These are phyloP conservation scores for Gorsachius goisagi DNA, from an alignment of 2,113 vertebrate genomes.

Conservation along the genomic window DNA sequence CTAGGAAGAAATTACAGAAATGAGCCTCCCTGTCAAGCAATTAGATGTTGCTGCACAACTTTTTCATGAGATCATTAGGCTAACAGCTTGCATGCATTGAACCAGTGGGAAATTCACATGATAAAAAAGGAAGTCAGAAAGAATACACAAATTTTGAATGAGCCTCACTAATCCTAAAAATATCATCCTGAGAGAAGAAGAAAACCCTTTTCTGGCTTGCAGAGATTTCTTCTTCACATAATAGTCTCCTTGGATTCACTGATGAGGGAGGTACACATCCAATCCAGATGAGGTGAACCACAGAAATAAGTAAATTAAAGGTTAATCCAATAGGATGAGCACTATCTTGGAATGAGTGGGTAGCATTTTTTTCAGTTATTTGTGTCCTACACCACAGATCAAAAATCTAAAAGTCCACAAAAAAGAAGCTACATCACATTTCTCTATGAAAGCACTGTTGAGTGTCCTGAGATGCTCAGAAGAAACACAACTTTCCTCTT, in stretches of 20 bases:
- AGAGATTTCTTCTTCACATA: not conserved
- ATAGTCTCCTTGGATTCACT: not conserved
- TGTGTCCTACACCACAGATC: not conserved
- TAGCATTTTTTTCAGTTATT: not conserved
- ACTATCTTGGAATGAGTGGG: not conserved
- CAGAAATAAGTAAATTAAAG: not conserved
- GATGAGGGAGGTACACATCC: fast-evolving
- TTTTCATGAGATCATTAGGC: not conserved
- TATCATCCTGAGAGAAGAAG: not conserved
- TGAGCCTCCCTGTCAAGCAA: not conserved
- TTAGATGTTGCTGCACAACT: not conserved
- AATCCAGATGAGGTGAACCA: not conserved
- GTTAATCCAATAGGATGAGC: not conserved
- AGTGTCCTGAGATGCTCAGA: not conserved
- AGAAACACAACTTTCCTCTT: not conserved
- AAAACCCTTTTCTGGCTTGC: not conserved
- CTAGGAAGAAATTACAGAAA: not conserved
- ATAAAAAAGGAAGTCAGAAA: not conserved
- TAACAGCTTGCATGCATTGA: not conserved
- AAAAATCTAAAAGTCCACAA: not conserved
- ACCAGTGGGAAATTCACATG: not conserved
- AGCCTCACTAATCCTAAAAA: not conserved
- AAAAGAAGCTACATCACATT: not conserved
- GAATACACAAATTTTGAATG: not conserved
- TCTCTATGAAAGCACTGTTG: not conserved